Evolutionary conservation across 2,113 vertebrate species (phyloP).

Genomic region (Silurus glanis): DNA sequence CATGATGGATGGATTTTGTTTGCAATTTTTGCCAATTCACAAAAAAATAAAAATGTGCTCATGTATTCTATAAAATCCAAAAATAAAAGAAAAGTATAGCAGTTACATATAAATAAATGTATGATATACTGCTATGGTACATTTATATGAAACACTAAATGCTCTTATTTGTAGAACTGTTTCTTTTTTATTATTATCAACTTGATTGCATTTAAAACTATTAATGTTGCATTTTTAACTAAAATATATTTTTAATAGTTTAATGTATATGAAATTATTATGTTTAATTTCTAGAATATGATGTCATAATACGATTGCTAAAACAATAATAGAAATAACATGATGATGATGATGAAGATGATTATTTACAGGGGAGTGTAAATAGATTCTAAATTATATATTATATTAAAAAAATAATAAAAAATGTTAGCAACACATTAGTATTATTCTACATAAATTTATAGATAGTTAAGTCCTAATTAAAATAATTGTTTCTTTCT

Average conservation of each 20-base stretch:
- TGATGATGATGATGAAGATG: background rate
- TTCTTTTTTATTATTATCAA: background rate
- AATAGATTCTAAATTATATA: too few species aligned
- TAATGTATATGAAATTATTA: background rate
- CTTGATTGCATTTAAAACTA: background rate
- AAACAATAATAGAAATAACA: background rate
- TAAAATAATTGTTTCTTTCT: background rate
- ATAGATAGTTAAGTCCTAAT: background rate
- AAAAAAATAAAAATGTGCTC: conserved; percentile 13
- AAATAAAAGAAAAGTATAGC: background rate
- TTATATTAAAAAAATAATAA: too few species aligned
- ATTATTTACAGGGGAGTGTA: too few species aligned
- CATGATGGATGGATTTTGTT: conserved; percentile 69
- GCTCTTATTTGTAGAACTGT: background rate
- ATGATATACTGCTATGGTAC: background rate
- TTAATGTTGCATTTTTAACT: background rate
- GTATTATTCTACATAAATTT: background rate
- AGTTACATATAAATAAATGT: background rate
- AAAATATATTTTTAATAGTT: background rate
- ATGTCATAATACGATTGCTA: background rate
- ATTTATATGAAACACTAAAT: background rate
- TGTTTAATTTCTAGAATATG: background rate
- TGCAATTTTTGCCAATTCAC: conserved; percentile 65
- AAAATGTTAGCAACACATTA: background rate
- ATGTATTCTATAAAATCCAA: background rate